A percentile compares a stretch with the other conserved stretches of the same genome.
Conservation (phyloP, 2,797 vertebrate species). For the Crax fasciolata region DNA sequence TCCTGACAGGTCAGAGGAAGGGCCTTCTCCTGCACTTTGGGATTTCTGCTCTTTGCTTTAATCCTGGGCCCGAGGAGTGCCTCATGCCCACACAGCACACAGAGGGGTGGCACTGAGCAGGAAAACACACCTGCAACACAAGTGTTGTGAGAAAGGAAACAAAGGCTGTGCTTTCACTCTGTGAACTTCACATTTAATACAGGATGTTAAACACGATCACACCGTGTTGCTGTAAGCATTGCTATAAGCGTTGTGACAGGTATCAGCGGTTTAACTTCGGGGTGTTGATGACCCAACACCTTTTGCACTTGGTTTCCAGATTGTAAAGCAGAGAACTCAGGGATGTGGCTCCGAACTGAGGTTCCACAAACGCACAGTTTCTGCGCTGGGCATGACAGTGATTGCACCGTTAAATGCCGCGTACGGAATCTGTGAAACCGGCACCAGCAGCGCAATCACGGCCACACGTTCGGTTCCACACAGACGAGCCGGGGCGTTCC, state of each 20-base stretch:
- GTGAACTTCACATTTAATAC: accelerated
- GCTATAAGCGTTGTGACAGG: no score
- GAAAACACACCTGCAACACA: background rate
- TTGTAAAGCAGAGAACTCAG: accelerated
- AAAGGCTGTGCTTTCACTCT: accelerated
- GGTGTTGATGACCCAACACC: accelerated
- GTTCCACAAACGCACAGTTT: accelerated
- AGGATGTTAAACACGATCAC: accelerated
- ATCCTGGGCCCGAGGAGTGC: background rate
- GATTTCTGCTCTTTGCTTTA: background rate
- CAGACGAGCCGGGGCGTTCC: background rate
- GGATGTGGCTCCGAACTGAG: accelerated
- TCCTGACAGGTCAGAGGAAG: background rate
- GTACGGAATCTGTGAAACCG: accelerated
- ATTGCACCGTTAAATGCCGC: accelerated
- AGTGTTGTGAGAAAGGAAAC: accelerated
- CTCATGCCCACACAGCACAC: background rate
- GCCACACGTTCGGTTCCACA: accelerated
- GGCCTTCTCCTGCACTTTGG: background rate
- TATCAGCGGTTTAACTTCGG: accelerated
- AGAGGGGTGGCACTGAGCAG: accelerated
- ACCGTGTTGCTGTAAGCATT: no score
- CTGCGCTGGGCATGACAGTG: accelerated
- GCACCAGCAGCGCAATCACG: background rate
- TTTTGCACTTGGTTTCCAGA: accelerated